Base-by-base conservation (phyloP, 2,113 vertebrate genomes). In the Sapajus apella region DNA sequence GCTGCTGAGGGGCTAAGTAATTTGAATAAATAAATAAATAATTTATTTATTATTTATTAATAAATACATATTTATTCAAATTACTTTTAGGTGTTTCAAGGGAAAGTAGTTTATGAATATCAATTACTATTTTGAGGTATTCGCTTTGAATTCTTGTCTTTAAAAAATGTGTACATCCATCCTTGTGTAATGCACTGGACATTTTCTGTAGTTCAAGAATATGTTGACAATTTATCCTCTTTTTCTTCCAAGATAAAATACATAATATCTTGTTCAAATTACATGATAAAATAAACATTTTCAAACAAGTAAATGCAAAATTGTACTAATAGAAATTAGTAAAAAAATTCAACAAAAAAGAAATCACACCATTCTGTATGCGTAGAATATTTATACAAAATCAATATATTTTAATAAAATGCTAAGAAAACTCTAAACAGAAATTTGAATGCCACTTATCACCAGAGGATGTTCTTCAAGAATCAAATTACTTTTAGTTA, bases 61-160 rank as follows among this genome's bases (percentile, higher is more conserved):
- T 40, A 40, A 40, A 40, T 40, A 64, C n/a, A n/a, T n/a, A 96
- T 93, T 89, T 93, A 23, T 75, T 50, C 52, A 92, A 92, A 87
- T 92, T 87, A 94, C 50, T 95, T 94, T 94, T 47, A 64, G 89
- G 85, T 92, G 52, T 86, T 86, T 68, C n/a, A 86, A 80, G 43
- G 45, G 87, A 91, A 82, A 90, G 50, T 68, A 55, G 45, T 96
- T 95, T 95, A 73, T 75, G 23, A 94, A 83, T 83, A 75, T 80
- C 75, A 87, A 87, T 96, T 83, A 92, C 73, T 87, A 14, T 86
- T 96, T 52, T 94, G 61, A 84, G 45, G 61, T 77, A 93, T 93
- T 77, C 72, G 45, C 17, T 56, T 17, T 14, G 66, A 50, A 93
- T 88, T 70, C 64, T 50, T 85, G 12, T 85, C 16, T 90, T 93